phyloP scores from a whole-genome alignment of 2,797 vertebrate species.

The Dicrostonyx torquatus region DNA sequence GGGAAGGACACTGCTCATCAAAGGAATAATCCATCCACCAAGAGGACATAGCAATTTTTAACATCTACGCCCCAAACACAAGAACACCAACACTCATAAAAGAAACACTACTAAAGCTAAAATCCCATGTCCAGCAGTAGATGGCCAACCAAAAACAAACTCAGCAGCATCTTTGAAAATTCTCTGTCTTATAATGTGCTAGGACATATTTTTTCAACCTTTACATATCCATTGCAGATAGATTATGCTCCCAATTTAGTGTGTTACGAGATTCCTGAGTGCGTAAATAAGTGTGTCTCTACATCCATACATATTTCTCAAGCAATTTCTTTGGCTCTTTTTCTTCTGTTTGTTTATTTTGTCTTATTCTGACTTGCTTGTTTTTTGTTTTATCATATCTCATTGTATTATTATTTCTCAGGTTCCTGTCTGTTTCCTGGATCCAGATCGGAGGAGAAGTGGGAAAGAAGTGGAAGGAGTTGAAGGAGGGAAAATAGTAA shows the following conservation, averaged over 20 bases:
- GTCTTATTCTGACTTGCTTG: not conserved
- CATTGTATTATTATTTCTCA: not conserved
- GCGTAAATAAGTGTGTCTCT: not conserved
- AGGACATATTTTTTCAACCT: no score
- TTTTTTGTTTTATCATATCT: not conserved
- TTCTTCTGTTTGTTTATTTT: not conserved
- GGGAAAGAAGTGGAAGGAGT: not conserved
- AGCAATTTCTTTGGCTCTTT: not conserved
- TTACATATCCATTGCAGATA: not conserved
- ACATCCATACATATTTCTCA: not conserved
- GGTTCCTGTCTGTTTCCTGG: not conserved
- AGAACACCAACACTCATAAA: no score
- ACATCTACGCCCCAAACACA: no score
- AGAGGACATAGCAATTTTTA: no score
- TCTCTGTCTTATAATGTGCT: not conserved
- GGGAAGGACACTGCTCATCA: no score
- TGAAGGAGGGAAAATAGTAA: not conserved
- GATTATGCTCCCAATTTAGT: not conserved
- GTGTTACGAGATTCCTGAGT: not conserved
- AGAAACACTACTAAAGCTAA: not conserved
- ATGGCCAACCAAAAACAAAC: not conserved
- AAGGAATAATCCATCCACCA: no score
- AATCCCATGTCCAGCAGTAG: not conserved
- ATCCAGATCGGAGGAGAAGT: not conserved
- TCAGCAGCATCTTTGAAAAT: not conserved